phyloP scores from a whole-genome alignment of 2,888 invertebrate species.

The Brachyptera risi region DNA sequence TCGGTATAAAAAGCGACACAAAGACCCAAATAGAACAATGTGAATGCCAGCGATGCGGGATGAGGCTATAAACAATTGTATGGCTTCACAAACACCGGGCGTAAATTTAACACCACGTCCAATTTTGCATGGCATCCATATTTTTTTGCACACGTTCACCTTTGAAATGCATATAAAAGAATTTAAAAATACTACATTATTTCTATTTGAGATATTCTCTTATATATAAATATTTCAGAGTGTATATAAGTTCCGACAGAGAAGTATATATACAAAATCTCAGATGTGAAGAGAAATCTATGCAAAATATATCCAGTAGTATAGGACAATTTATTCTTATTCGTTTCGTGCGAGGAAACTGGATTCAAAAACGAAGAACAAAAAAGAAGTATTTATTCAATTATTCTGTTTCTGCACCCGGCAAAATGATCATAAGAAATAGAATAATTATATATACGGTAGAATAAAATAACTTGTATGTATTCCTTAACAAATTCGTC shows the following conservation, averaged over 20 bases:
- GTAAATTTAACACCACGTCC: slow-evolving; percentile 13
- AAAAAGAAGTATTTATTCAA: not conserved
- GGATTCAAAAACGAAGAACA: not conserved
- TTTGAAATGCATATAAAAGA: not conserved
- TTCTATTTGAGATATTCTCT: not conserved
- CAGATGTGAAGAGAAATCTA: slow-evolving; percentile 2
- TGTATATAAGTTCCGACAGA: slow-evolving; percentile 22
- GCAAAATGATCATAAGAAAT: not conserved
- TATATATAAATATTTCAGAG: slow-evolving; percentile 14
- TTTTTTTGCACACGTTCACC: not conserved
- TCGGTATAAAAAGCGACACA: not conserved
- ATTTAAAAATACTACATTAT: not conserved
- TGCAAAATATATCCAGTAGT: slow-evolving; percentile 14
- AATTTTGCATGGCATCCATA: not conserved
- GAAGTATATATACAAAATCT: not conserved
- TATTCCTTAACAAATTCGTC: slow-evolving; percentile 20
- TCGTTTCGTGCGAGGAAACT: not conserved
- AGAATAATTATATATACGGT: not conserved
- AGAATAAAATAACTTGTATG: slow-evolving; percentile 18
- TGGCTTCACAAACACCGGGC: not conserved
- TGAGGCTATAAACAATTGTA: slow-evolving; percentile 6
- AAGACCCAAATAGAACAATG: slow-evolving; percentile 5
- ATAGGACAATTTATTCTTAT: slow-evolving; percentile 6
- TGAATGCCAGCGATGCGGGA: not conserved
- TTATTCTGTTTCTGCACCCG: not conserved